Base-by-base conservation (phyloP, 2,888 invertebrate genomes). In the Troilus luridus region DNA sequence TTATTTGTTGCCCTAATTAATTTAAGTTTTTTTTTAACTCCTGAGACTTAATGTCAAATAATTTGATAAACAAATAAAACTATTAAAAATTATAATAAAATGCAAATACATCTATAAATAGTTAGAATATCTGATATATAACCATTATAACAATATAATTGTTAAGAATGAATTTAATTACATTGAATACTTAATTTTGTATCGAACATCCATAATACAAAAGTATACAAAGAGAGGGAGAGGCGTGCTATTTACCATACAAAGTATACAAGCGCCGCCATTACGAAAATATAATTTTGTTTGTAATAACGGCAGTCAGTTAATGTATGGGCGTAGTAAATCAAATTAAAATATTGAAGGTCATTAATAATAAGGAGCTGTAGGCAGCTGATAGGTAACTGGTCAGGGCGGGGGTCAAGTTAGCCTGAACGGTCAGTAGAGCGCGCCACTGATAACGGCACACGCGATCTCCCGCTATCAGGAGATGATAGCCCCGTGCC, bases 381-480 rank as follows among this genome's bases (percentile, higher is more conserved):
- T 77, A 41, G 72, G 27, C 7, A 77, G 72, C 41, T 77, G 72
- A 77, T 77, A 77, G 72, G 72, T 41, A 77, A 77, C 27, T 77
- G 72, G 72, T 77, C 72, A 77, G 72, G 19, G 27, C 41, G 72
- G 41, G 19, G 41, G 72, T 3, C 27, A 17, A 56, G 8, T 85
- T 85, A 56, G 56, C 21, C 85, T 12, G 54, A 10, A 56, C 56
- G 85, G 85, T 14, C 56, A 85, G 85, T 56, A 85, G 85, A 85
- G 85, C 85, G 85, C 85, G 85, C 56, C 85, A 85, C 85, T 85
- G 85, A 85, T 85, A 85, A 85, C n/a, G n/a, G 85, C 85, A 58
- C 85, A 85, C 85, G 85, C 85, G 85, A 85, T 85, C 54, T 56
- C 6, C 56, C 56, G 54, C 19, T 85, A 85, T 85, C 85, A 85